Conservation (phyloP, 53 echinoderm and acorn worm species). For the Temnopleurus reevesii region DNA sequence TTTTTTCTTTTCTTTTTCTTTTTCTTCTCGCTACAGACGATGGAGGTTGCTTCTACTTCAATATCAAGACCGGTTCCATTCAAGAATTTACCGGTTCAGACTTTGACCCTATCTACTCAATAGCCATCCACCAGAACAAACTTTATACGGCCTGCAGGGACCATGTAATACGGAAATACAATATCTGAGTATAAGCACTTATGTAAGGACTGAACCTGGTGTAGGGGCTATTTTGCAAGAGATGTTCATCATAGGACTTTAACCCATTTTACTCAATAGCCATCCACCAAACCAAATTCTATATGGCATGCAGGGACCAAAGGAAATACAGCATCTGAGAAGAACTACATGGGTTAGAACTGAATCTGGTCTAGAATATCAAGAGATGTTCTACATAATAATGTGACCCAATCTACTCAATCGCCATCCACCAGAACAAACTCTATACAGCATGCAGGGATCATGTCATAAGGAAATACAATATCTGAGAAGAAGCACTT, state of each 20-base stretch:
- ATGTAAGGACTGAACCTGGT: too few species aligned
- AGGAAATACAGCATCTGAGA: constrained; percentile 68
- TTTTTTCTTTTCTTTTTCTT: background rate
- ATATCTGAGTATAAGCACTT: too few species aligned
- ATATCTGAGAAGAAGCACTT: background rate
- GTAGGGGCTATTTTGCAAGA: too few species aligned
- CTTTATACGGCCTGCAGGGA: constrained; percentile 92
- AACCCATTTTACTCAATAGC: constrained; percentile 62
- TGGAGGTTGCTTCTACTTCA: constrained; percentile 81
- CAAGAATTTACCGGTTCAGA: constrained; percentile 93
- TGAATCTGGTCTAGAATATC: too few species aligned
- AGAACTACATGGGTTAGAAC: background rate
- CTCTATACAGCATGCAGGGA: constrained; percentile 89
- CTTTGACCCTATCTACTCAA: constrained; percentile 81
- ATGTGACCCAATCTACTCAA: constrained; percentile 72
- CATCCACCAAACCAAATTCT: constrained; percentile 71
- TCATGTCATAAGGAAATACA: constrained; percentile 75
- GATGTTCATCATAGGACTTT: too few species aligned
- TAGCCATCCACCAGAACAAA: constrained; percentile 69
- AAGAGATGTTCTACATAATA: constrained; percentile 37
- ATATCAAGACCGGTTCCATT: constrained; percentile 55
- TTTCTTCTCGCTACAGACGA: constrained; percentile 64
- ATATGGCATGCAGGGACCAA: constrained; percentile 81
- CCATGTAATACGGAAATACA: constrained; percentile 78
- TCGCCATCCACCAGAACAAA: constrained; percentile 67